Conservation (phyloP, 2,113 vertebrate genomes). For the Ursus arctos region DNA sequence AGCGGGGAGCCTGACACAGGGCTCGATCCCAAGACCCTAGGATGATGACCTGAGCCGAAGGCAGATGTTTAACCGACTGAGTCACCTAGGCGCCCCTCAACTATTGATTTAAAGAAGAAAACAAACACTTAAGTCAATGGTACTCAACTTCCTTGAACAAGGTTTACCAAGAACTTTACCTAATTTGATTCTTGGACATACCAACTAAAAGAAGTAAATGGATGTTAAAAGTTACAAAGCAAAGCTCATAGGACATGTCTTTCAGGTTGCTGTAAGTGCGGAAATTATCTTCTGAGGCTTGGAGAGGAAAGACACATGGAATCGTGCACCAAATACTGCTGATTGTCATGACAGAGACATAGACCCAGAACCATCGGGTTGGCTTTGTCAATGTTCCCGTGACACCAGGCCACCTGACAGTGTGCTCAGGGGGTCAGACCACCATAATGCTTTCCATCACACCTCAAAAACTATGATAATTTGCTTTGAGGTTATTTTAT, state of each 20-base stretch:
- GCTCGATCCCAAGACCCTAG: background rate
- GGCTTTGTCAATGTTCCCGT: background rate
- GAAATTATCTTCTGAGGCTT: background rate
- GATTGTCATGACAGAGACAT: background rate
- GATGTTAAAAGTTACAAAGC: slow-evolving; percentile 8
- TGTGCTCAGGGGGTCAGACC: background rate
- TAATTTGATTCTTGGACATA: background rate
- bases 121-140: background rate
- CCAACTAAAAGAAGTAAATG: background rate
- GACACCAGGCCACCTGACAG: background rate
- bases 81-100: background rate
- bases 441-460: background rate
- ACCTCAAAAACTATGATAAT: background rate
- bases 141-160: slow-evolving; percentile 8
- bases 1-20: background rate
- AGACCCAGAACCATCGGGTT: background rate
- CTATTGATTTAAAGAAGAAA: background rate
- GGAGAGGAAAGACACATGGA: background rate
- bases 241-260: background rate
- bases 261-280: background rate
- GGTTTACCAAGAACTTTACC: background rate
- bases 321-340: background rate
- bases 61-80: background rate
- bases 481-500: background rate
- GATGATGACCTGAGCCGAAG: background rate